phyloP scores from a whole-genome alignment of 2,888 invertebrate species.

The Hololepta plana region DNA sequence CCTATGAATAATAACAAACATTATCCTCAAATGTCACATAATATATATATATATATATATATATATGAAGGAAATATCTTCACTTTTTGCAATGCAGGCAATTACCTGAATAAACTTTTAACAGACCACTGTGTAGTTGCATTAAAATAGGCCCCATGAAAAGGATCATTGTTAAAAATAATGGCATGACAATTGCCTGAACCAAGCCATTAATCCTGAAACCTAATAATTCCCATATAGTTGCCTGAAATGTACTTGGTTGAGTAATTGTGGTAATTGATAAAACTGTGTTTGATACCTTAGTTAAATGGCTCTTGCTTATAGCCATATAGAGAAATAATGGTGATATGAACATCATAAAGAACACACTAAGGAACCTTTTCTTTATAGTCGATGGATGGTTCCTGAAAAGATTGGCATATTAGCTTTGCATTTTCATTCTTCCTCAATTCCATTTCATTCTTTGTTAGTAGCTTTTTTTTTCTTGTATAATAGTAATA shows the following conservation, averaged over 20 bases:
- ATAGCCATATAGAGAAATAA: constrained; percentile 56
- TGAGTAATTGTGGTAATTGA: constrained; percentile 4
- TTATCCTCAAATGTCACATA: too few relatives aligned
- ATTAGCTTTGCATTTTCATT: too few relatives aligned
- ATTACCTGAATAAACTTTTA: constrained; percentile 50
- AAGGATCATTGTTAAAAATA: constrained; percentile 59
- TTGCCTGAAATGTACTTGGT: constrained; percentile 32
- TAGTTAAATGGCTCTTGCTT: too few relatives aligned
- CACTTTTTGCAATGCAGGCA: too few relatives aligned
- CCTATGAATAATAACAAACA: neutral
- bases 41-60: too few relatives aligned
- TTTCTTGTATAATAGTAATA: too few relatives aligned
- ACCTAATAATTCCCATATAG: constrained; percentile 56
- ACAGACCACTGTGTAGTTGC: constrained; percentile 47
- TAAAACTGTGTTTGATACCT: constrained; percentile 1
- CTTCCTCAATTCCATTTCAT: too few relatives aligned
- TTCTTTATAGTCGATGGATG: constrained; percentile 77
- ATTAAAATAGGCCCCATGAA: constrained; percentile 72
- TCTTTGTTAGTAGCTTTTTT: too few relatives aligned
- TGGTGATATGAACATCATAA: constrained; percentile 67
- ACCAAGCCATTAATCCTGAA: constrained; percentile 54
- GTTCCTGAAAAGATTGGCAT: constrained; percentile 40
- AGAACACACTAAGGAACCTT: constrained; percentile 69
- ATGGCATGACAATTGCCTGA: constrained; percentile 53
- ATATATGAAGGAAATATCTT: too few relatives aligned